Base-by-base conservation (phyloP, 2,888 invertebrate genomes). In the Drosophila melanosoma region DNA sequence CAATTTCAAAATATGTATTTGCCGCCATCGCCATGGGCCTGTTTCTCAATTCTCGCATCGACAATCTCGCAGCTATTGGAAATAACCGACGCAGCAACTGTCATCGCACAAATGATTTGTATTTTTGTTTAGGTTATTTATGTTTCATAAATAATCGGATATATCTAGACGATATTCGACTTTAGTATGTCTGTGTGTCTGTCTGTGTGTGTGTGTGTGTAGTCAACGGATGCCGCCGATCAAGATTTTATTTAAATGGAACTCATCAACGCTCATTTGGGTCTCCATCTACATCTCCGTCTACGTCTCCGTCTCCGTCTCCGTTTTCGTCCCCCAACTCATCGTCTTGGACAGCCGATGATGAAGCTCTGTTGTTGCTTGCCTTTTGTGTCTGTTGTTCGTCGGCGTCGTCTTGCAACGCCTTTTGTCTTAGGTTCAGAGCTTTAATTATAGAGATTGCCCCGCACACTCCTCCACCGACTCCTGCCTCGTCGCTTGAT, bases 71-170 rank as follows among this genome's bases (percentile, higher is more conserved):
- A 51, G 48, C 73, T 69, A 78, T 75, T 78, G 83, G 62, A 71
- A 75, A 74, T 61, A 79, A 76, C 68, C 80, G 79, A 82, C 83
- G 82, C 80, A 79, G 79, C 82, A 82, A 90, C 93, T 91, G 92
- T 93, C 92, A 91, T 83, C 92, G 84, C 81, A 89, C 87, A 90
- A 92, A 92, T 92, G 92, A 92, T 92, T 92, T 92, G 92, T 92
- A 89, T 91, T 91, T 92, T 85, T 84, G 83, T 91, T 90, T 90
- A 82, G 76, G 80, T 91, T 91, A 91, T 91, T 91, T 91, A 91
- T 92, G 88, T 91, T 92, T 91, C 91, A 93, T 92, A 92, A 92
- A 92, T 91, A 92, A 93, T 92, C 86, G 89, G 89, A 87, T 91
- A 87, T 87, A 81, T 88, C 69, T 86, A 76, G 74, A 73, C 72